Base-by-base conservation (phyloP, 2,888 invertebrate species). In the Andricus quercusramuli region DNA sequence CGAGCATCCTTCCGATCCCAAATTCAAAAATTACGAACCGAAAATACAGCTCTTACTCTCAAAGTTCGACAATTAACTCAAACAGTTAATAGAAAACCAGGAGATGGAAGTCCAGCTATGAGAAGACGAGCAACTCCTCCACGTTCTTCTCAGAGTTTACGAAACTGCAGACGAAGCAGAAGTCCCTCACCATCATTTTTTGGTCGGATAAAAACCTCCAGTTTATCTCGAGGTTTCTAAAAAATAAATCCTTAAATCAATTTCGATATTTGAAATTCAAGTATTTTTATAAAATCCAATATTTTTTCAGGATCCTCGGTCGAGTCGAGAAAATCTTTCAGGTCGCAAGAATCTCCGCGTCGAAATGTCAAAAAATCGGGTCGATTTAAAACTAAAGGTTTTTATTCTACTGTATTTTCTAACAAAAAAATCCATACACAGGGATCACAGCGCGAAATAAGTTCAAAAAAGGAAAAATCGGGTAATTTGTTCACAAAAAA, bases 1-100 rank as follows among this genome's bases (percentile, higher is more conserved):
- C 89, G 93, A 37, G 88, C 88, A 29, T 91, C 92, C n/a, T 93
- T 93, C 87, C 91, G 92, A 68, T 88, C 90, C 65, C 88, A 93
- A 82, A 91, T 94, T 20, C 91, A 93, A 82, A 93, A 93, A 83
- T 85, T 94, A 17, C 90, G 92, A 68, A 88, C 89, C 20, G 94
- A 94, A 77, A 94, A 93, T 85, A 82, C 89, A 17, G 85, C 87
- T 78, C 84, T 94, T 22, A 80, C 85, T 0, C 86, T 87, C 79
- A 92, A 93, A 84, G 80, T 94, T 62, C 86, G 86, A 15, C 86
- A 89, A 47, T 83, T 87, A 0, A 84, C 83, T 22, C 87, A 84
- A 80, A 78, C 66, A 62, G 79, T 81, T 32, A 85, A 80, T 25
- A 86, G 85, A 79, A 85, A 79, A 80, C 80, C 84, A 22, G 84